These are phyloP conservation scores for Thryonomys swinderianus DNA, from an alignment of 2,113 vertebrate genomes.

Conservation along the genomic window DNA sequence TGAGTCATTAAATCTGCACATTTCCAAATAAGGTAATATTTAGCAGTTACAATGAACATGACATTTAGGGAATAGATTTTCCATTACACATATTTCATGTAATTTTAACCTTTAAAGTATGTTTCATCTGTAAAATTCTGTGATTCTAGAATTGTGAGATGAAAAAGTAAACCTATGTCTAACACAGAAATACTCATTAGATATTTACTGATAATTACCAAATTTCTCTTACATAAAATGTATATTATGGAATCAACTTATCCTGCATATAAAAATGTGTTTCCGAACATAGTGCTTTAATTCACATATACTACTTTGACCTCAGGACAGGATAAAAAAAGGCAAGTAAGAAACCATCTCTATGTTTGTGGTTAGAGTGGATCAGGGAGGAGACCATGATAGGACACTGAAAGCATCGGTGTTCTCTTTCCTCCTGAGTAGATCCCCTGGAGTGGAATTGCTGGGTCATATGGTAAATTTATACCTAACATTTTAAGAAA, in stretches of 20 bases:
- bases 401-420: neutral
- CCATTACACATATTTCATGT: neutral
- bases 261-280: neutral
- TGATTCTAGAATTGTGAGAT: neutral
- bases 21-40: conserved; percentile 19
- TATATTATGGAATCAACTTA: neutral
- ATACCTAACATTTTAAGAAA: conserved; percentile 24
- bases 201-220: neutral
- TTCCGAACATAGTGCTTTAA: neutral
- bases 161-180: neutral
- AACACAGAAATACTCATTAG: neutral
- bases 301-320: conserved; percentile 7
- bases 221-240: neutral
- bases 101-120: conserved; percentile 24
- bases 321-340: neutral
- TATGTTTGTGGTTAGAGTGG: neutral
- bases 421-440: neutral
- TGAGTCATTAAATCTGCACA: neutral
- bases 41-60: neutral
- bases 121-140: neutral
- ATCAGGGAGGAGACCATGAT: neutral
- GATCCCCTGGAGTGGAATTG: neutral
- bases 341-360: neutral
- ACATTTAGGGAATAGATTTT: neutral
- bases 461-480: neutral